These are phyloP conservation scores for Stenopsyche tienmushanensis DNA, from an alignment of 1,140 invertebrate species.

Conservation along the genomic window DNA sequence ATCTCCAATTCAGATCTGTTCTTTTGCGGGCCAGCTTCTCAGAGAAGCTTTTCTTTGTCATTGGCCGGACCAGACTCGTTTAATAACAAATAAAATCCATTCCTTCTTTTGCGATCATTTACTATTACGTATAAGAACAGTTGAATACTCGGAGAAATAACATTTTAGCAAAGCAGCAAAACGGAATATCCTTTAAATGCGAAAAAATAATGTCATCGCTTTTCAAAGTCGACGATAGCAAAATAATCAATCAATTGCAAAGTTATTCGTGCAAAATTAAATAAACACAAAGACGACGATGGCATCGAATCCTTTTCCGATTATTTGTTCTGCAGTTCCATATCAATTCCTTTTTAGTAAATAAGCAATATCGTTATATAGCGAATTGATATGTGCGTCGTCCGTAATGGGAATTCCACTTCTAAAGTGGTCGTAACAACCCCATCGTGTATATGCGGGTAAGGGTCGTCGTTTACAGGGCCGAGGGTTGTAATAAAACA, in stretches of 20 bases:
- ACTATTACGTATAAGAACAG: neutral
- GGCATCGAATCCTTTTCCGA: too few species aligned
- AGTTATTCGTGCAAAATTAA: too few species aligned
- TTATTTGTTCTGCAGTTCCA: slow-evolving; percentile 14
- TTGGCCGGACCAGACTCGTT: slow-evolving; percentile 24
- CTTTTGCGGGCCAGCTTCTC: slow-evolving; percentile 43
- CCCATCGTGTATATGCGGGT: neutral
- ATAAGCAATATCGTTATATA: slow-evolving; percentile 37
- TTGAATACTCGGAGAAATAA: too few species aligned
- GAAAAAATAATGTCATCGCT: too few species aligned
- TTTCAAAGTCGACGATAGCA: too few species aligned
- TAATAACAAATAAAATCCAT: slow-evolving; percentile 34
- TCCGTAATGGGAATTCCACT: slow-evolving; percentile 21
- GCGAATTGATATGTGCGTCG: slow-evolving; percentile 27
- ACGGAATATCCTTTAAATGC: too few species aligned
- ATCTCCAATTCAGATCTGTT: too few species aligned
- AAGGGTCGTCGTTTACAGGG: neutral
- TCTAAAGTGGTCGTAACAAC: slow-evolving; percentile 24
- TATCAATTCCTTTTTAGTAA: slow-evolving; percentile 33
- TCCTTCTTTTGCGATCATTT: slow-evolving; percentile 25
- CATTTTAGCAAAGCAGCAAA: too few species aligned
- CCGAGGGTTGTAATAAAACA: neutral
- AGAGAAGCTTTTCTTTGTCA: slow-evolving; percentile 45
- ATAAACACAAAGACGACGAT: too few species aligned
- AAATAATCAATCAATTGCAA: too few species aligned